These are phyloP conservation scores for Epistrophella euchroma DNA, from an alignment of 2,888 invertebrate genomes.

Conservation along the genomic window DNA sequence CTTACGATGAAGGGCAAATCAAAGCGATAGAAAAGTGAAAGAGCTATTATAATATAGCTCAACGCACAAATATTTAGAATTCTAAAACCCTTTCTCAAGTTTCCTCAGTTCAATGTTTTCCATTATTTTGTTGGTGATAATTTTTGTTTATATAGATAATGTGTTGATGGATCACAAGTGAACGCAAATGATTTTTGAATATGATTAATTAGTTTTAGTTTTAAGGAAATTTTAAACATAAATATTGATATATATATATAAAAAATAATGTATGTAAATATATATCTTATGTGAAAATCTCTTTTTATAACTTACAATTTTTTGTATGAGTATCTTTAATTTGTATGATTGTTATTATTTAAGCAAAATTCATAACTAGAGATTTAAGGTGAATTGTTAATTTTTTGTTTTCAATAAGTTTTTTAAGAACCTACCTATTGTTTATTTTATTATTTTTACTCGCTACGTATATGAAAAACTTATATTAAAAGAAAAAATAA, in stretches of 20 bases:
- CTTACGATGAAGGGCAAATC: conserved; percentile 89
- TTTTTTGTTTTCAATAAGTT: background rate
- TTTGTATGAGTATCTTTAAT: conserved; percentile 1
- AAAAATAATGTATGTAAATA: background rate
- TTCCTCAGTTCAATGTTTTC: conserved; percentile 68
- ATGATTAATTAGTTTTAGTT: conserved; percentile 28
- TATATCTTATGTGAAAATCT: background rate
- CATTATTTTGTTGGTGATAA: conserved; percentile 67
- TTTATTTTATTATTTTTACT: background rate
- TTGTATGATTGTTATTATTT: conserved; percentile 7
- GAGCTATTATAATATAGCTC: background rate
- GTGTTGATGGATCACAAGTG: conserved; percentile 65
- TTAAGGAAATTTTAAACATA: conserved; percentile 1
- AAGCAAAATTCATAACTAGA: background rate
- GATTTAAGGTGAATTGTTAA: conserved; percentile 20
- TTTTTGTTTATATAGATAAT: conserved; percentile 49
- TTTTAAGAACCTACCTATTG: conserved; percentile 2
- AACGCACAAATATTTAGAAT: conserved; percentile 47
- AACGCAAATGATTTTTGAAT: conserved; percentile 55
- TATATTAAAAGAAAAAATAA: too few relatives aligned
- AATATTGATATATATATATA: background rate
- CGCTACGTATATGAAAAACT: background rate
- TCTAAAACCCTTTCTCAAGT: conserved; percentile 49
- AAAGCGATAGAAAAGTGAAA: conserved; percentile 85
- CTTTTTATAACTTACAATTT: background rate